Evolutionary conservation across 1,140 invertebrate genomes (phyloP).

Genomic region (Ptiloglossa arizonensis): DNA sequence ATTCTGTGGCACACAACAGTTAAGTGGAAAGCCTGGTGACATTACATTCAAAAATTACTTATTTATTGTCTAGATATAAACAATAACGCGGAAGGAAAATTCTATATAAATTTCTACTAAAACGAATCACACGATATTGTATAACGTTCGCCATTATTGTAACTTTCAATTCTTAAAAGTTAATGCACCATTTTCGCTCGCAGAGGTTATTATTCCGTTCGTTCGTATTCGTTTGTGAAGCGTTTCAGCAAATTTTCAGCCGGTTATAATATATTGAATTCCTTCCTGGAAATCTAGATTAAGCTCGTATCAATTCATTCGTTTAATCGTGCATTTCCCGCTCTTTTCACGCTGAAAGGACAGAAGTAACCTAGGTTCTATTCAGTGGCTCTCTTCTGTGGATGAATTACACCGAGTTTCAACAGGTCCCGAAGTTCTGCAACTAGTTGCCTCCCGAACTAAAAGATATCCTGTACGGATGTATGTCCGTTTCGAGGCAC

Average conservation of each 20-base stretch:
- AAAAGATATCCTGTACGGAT: conserved; percentile 4
- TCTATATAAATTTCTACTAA: too few relatives aligned
- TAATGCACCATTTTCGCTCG: too few relatives aligned
- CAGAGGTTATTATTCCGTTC: too few relatives aligned
- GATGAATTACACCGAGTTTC: conserved; percentile 46
- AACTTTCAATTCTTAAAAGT: too few relatives aligned
- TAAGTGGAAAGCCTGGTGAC: too few relatives aligned
- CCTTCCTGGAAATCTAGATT: background rate
- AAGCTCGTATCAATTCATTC: conserved; percentile 13
- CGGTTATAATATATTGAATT: background rate
- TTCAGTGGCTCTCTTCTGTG: conserved; percentile 22
- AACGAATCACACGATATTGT: too few relatives aligned
- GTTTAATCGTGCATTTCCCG: conserved; percentile 10
- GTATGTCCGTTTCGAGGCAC: background rate
- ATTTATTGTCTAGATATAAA: too few relatives aligned
- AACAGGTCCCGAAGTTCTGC: conserved; percentile 45
- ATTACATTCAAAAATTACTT: too few relatives aligned
- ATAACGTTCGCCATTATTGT: too few relatives aligned
- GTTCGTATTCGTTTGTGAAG: background rate
- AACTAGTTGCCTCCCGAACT: conserved; percentile 37
- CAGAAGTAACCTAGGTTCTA: conserved; percentile 27
- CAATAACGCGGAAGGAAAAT: too few relatives aligned
- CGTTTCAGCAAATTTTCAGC: too few relatives aligned
- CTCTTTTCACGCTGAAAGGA: conserved; percentile 15
- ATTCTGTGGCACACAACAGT: too few relatives aligned